Evolutionary conservation across 1,140 invertebrate genomes (phyloP), one percentile per base, ranked within the genome.

Genomic region (Solen grandis): DNA sequence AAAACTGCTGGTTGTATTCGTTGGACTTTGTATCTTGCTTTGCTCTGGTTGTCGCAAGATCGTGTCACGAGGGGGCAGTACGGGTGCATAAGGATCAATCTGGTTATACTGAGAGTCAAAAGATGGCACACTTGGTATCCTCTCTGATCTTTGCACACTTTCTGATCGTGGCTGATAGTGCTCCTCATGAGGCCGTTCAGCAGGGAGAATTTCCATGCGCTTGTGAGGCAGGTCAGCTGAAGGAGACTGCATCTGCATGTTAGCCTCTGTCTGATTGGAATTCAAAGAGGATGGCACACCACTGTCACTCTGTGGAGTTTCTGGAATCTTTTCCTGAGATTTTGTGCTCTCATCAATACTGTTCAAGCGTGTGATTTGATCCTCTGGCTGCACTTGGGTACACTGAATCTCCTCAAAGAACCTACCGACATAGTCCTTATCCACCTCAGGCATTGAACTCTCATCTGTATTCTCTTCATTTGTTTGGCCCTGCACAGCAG

Each of bases 371-470:
- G 8, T 84, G 35, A 82, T 72, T 36, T 68, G 62, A 41, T 73
- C 29, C 59, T 74, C 52, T 38, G 52, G 27, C 14, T 5, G 50
- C 29, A 57, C 63, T 46, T 50, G 65, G 54, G 41, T 73, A 65
- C 68, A 80, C 59, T 80, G 77, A 38, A 80, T 80, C 50, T 82
- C 70, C 68, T 75, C 70, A 69, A 69, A 82, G 25, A 69, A 75
- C 59, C 65, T 4, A 41, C 88, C 87, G 55, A 90, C 77, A 81
- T 88, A 89, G 62, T 89, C 87, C 60, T 88, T 88, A 77, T 88
- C 88, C 13, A 85, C 87, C 22, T 87, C 87, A 41, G 88, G 85
- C 81, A 85, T 87, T 19, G 85, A 74, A 36, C 74, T 83, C 74
- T 80, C 75, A 68, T 78, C 77, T 25, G 77, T 80, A 46, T 80